Evolutionary conservation across 2,797 vertebrate species (phyloP).

Genomic region (Microchirus variegatus): DNA sequence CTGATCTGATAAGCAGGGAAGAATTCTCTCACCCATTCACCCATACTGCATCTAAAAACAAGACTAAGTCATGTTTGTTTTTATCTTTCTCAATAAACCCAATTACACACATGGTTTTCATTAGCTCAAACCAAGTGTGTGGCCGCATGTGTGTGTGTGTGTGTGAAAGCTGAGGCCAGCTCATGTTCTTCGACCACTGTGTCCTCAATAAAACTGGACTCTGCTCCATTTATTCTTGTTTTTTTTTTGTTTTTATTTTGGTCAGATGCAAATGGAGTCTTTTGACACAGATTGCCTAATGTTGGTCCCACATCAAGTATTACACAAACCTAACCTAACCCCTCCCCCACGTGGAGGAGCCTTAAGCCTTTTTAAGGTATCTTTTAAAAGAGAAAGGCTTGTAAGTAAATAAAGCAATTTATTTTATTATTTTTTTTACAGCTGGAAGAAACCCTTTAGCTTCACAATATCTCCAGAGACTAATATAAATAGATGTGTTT

Average conservation of each 20-base stretch:
- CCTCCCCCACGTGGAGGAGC: background rate
- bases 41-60: background rate
- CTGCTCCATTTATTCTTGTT: conserved; percentile 43
- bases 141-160: no score
- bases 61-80: conserved; percentile 5
- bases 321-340: conserved; percentile 30
- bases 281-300: conserved; percentile 58
- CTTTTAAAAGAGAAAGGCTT: background rate
- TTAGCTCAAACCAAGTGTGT: conserved; percentile 23
- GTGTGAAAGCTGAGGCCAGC: conserved; percentile 3
- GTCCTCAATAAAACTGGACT: conserved; percentile 33
- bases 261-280: conserved; percentile 19
- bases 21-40: conserved; percentile 17
- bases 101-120: conserved; percentile 44
- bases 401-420: background rate
- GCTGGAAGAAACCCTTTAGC: no score
- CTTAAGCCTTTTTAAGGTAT: background rate
- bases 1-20: conserved; percentile 50
- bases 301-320: conserved; percentile 37
- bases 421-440: no score
- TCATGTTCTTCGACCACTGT: conserved; percentile 15
- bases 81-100: background rate
- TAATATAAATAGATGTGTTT: no score
- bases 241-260: conserved; percentile 44
- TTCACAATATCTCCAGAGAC: no score